Conservation (phyloP, 2,797 vertebrate species). For the Apogon hyalosoma region DNA sequence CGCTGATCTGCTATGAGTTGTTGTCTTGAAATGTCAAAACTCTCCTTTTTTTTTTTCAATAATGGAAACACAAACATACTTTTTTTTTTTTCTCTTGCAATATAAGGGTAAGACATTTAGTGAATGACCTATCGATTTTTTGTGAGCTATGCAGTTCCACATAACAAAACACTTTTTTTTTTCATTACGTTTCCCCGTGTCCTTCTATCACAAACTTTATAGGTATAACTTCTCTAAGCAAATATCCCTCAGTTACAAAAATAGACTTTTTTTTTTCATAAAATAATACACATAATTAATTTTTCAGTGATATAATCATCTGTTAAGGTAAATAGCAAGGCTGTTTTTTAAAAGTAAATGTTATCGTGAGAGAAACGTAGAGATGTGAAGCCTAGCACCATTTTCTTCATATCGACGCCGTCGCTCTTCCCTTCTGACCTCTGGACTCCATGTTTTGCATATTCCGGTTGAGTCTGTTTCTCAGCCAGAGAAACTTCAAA, state of each 20-base stretch:
- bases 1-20: conserved; percentile 28
- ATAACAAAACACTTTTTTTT: conserved; percentile 53
- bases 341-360: conserved; percentile 81
- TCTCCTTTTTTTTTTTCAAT: conserved; percentile 39
- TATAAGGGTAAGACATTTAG: conserved; percentile 77
- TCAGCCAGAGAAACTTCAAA: conserved; percentile 19
- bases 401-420: conserved; percentile 49
- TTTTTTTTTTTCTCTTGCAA: conserved; percentile 59
- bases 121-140: conserved; percentile 70
- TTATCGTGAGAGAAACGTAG: conserved; percentile 66
- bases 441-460: conserved; percentile 72
- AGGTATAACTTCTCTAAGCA: conserved; percentile 72
- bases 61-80: conserved; percentile 62
- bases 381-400: conserved; percentile 79
- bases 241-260: conserved; percentile 87
- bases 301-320: conserved; percentile 80
- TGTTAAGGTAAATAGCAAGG: conserved; percentile 86
- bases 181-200: conserved; percentile 39
- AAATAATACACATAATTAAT: conserved; percentile 85
- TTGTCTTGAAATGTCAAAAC: conserved; percentile 49
- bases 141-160: conserved; percentile 72
- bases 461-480: conserved; percentile 65
- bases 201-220: conserved; percentile 62
- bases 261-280: conserved; percentile 86
- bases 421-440: neutral